A percentile compares a stretch with the other conserved stretches of the same genome.
phyloP scores from a whole-genome alignment of 2,888 invertebrate genomes.

The Caenorhabditis wallacei region DNA sequence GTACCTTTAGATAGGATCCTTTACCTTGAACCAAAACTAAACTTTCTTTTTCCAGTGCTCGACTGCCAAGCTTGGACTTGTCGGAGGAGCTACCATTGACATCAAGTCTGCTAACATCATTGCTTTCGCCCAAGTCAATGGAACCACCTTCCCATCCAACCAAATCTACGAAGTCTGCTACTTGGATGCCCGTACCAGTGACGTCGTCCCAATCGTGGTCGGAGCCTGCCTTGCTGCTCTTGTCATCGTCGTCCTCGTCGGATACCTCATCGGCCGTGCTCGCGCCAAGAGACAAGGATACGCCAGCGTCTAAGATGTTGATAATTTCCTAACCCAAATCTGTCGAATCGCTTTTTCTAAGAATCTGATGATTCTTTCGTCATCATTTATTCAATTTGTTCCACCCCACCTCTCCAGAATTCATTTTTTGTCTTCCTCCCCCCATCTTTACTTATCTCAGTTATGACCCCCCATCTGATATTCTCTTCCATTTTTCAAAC shows the following conservation, averaged over 20 bases:
- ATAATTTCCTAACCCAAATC: background rate
- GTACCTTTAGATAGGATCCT: background rate
- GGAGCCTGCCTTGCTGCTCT: slow-evolving; percentile 94
- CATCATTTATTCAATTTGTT: slow-evolving; percentile 1
- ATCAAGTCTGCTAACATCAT: slow-evolving; percentile 74
- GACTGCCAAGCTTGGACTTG: slow-evolving; percentile 73
- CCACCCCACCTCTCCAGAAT: background rate
- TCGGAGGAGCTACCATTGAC: slow-evolving; percentile 72
- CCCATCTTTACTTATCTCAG: slow-evolving; percentile 48
- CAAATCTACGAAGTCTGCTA: slow-evolving; percentile 79
- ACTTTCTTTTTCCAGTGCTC: slow-evolving; percentile 72
- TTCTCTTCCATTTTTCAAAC: slow-evolving; percentile 61
- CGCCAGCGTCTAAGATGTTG: slow-evolving; percentile 77
- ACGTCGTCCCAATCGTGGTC: slow-evolving; percentile 97
- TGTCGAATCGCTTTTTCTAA: slow-evolving; percentile 3
- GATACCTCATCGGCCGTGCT: slow-evolving; percentile 94
- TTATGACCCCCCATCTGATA: slow-evolving; percentile 21
- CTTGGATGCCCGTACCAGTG: slow-evolving; percentile 84
- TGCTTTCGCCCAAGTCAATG: slow-evolving; percentile 72
- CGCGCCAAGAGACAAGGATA: slow-evolving; percentile 82
- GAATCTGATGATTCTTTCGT: slow-evolving; percentile 47
- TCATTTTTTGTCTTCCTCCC: background rate
- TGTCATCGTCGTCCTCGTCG: slow-evolving; percentile 93
- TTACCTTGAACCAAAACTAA: background rate
- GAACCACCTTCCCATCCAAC: slow-evolving; percentile 69